phyloP scores from a whole-genome alignment of 2,797 vertebrate genomes.

The Danio kyathit region DNA sequence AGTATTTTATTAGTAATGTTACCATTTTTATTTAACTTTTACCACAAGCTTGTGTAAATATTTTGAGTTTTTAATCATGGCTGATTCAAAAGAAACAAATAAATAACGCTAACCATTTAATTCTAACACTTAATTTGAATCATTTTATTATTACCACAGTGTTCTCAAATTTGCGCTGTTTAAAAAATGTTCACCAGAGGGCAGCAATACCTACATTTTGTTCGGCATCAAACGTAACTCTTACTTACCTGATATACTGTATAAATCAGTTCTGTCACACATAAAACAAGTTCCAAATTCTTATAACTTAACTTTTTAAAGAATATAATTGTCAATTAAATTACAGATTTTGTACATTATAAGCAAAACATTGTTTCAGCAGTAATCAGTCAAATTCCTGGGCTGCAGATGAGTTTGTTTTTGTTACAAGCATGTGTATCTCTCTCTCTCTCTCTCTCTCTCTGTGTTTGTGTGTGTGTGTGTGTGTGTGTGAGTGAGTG shows the following conservation, averaged over 20 bases:
- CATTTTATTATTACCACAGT: background rate
- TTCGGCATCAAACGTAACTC: background rate
- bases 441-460: too few relatives aligned
- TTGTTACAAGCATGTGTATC: background rate
- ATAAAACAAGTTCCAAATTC: too few relatives aligned
- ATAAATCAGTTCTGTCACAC: too few relatives aligned
- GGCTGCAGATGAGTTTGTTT: background rate
- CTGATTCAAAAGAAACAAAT: background rate
- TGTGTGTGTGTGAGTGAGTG: background rate
- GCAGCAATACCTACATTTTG: background rate
- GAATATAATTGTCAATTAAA: too few relatives aligned
- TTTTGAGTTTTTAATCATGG: background rate
- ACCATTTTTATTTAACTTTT: too few relatives aligned
- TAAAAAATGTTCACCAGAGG: slow-evolving; percentile 29
- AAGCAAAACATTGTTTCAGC: background rate
- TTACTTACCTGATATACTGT: background rate
- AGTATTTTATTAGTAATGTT: too few relatives aligned
- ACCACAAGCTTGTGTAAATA: too few relatives aligned
- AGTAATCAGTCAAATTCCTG: background rate
- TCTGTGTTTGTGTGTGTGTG: background rate
- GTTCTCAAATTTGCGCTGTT: background rate
- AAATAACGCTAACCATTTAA: background rate
- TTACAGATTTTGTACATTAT: too few relatives aligned
- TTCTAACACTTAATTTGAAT: background rate
- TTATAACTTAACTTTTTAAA: background rate